Conservation (phyloP, 2,797 vertebrate genomes). For the Loris lydekkerianus region DNA sequence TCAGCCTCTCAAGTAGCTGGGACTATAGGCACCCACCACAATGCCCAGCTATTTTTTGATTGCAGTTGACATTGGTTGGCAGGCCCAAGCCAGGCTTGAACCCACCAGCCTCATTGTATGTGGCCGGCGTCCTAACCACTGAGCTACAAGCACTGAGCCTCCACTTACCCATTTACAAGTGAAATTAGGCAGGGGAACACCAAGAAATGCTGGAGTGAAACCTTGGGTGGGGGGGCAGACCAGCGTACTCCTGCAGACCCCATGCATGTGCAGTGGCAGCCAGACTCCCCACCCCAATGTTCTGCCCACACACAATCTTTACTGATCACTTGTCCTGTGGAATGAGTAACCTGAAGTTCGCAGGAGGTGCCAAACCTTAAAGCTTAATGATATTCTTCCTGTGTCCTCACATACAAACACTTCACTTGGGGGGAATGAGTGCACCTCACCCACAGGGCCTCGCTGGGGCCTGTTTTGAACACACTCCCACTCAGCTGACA, state of each 20-base stretch:
- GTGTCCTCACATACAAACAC: background rate
- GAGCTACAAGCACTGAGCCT: no score
- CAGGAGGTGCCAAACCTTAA: background rate
- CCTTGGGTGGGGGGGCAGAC: background rate
- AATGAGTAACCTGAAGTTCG: background rate
- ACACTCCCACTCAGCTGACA: background rate
- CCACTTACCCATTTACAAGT: background rate
- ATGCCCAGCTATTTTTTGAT: no score
- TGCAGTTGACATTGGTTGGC: no score
- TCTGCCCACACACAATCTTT: background rate
- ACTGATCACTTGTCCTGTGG: background rate
- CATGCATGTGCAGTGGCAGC: background rate
- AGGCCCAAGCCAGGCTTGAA: no score
- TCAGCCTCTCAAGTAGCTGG: no score
- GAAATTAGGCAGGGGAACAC: background rate
- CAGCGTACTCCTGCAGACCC: background rate
- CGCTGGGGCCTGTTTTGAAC: background rate
- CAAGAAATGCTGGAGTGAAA: background rate
- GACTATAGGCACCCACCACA: no score
- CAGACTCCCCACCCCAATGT: background rate
- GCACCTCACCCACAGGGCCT: background rate
- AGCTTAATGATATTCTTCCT: background rate
- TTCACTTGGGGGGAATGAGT: background rate
- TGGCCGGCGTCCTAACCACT: no score
- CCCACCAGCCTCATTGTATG: no score